Conservation (phyloP, 2,888 invertebrate species). For the Pyrgus malvae region DNA sequence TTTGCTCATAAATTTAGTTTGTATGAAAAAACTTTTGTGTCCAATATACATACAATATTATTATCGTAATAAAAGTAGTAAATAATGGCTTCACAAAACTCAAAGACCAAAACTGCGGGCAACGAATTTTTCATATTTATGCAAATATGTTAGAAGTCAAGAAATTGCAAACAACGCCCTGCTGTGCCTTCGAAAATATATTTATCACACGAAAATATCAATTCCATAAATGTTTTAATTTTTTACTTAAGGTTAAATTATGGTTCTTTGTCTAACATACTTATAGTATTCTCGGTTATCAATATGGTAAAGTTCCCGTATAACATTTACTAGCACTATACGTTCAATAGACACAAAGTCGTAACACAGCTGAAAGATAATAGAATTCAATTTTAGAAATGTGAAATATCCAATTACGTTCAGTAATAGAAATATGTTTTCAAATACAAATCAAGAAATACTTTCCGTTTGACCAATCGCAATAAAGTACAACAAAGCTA, state of each 20-base stretch:
- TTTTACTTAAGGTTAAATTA: not conserved
- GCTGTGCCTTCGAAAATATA: slow-evolving; percentile 48
- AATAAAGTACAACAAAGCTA: slow-evolving; percentile 70
- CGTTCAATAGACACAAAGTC: too few species aligned
- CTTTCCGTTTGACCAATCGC: slow-evolving; percentile 61
- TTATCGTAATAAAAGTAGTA: too few species aligned
- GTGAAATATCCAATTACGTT: slow-evolving; percentile 24
- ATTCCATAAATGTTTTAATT: slow-evolving; percentile 11
- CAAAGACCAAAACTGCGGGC: not conserved
- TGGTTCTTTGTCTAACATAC: slow-evolving; percentile 3
- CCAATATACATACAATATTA: too few species aligned
- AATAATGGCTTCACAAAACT: too few species aligned
- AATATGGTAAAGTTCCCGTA: not conserved
- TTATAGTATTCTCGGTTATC: too few species aligned
- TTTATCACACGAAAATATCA: slow-evolving; percentile 38
- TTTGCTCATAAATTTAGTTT: too few species aligned
- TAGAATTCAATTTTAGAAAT: slow-evolving; percentile 32
- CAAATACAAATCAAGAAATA: slow-evolving; percentile 50
- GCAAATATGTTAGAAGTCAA: slow-evolving; percentile 46
- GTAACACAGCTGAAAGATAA: too few species aligned
- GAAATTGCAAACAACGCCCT: slow-evolving; percentile 48
- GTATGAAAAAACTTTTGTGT: too few species aligned
- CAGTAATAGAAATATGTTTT: slow-evolving; percentile 42
- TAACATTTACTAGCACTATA: not conserved
- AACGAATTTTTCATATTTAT: slow-evolving; percentile 45